Evolutionary conservation across 2,888 invertebrate genomes (phyloP), one percentile per base, ranked within the genome.

Genomic region (Stenotaenia linearis): DNA sequence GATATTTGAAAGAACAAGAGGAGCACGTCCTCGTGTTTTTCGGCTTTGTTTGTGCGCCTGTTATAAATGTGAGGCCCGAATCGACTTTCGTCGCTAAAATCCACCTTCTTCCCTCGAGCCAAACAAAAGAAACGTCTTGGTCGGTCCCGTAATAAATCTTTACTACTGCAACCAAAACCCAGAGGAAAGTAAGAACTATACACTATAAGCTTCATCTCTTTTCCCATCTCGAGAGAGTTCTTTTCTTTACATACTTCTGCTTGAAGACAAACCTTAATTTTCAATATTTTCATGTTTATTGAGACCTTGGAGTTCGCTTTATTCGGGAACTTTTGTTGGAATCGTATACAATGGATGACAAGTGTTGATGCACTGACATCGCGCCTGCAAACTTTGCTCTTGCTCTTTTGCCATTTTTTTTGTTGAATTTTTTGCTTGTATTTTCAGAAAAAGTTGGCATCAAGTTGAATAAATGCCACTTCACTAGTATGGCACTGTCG

Each of bases 51-150:
- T 61, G 25, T 25, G 61, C 61, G 25, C 23, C 61, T 10, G 23
- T 61, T 61, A 61, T 61, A 61, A 61, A 61, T 61, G 25, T 25
- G 61, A 61, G 28, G 61, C 61, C 61, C 61, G 61, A 61, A 61
- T 61, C 61, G 61, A 61, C 61, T 61, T 61, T 61, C 61, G 61
- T 61, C 61, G 61, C 61, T 61, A 7, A 61, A 61, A 61, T 61
- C 61, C 61, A 61, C 61, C 61, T 61, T 23, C 61, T 15, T 61
- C 61, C 61, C 61, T 61, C 61, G 61, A 61, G 61, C 23, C 61
- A 61, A 61, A 61, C 61, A 61, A 61, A 61, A 61, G 61, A 61
- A 61, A 61, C 61, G 25, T 61, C 61, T 61, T 61, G 23, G 61
- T 23, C 61, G 61, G 61, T 9, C 25, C 61, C 61, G 61, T 61